phyloP scores from a whole-genome alignment of 2,113 vertebrate genomes.

The Bos taurus region DNA sequence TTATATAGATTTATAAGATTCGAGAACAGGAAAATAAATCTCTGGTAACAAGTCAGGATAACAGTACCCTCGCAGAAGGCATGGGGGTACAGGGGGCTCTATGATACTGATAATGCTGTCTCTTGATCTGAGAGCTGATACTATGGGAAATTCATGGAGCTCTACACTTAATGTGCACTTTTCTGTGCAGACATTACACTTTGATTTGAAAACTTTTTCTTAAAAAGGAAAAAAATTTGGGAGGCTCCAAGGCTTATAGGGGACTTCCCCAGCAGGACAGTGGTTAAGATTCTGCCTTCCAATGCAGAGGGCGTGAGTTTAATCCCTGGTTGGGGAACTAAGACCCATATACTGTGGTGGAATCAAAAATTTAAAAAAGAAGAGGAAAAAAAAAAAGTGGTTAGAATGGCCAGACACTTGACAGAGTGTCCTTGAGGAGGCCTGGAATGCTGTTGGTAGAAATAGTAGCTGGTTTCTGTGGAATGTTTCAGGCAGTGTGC shows the following conservation, averaged over 20 bases:
- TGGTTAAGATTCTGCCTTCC: background rate
- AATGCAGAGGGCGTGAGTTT: background rate
- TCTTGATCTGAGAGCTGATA: background rate
- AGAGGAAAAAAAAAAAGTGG: background rate
- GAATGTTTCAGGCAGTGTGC: background rate
- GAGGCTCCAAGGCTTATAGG: background rate
- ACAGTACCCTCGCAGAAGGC: background rate
- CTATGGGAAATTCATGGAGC: background rate
- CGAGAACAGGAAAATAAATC: background rate
- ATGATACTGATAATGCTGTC: background rate
- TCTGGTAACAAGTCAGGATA: background rate
- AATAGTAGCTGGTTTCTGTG: background rate
- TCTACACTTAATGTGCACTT: background rate
- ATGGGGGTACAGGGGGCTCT: rapidly evolving
- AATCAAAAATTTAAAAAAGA: background rate
- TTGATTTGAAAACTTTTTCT: background rate
- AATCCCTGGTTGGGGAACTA: background rate
- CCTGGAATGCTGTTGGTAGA: background rate
- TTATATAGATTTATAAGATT: background rate
- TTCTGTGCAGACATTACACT: background rate
- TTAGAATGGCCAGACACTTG: background rate
- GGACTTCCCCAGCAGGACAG: background rate
- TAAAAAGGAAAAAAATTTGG: background rate
- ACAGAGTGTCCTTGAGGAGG: background rate
- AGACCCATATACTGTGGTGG: background rate